Evolutionary conservation across 2,113 vertebrate genomes (phyloP), one percentile per base, ranked within the genome.

Genomic region (Neodontobutis hainanensis): DNA sequence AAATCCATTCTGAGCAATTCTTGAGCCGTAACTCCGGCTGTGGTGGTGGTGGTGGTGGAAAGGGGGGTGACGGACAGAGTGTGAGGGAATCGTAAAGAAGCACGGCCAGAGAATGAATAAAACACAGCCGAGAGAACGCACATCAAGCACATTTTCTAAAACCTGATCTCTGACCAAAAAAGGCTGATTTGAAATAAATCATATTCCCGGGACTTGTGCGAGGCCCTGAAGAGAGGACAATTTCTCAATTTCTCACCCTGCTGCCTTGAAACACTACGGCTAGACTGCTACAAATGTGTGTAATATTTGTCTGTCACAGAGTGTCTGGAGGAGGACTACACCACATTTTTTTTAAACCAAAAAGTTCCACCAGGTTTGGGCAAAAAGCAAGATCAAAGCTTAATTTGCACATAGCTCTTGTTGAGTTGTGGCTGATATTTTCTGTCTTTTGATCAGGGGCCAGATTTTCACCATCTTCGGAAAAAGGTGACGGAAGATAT

Each of bases 171-270:
- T 80, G 62, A 48, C 73, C 75, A 64, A 69, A 76, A n/a, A 52
- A 66, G 55, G 73, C 68, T 82, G 81, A 85, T 73, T 83, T 87
- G 75, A 82, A 81, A 83, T 77, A 81, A 87, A 83, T 81, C 82
- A 77, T 45, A 78, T 75, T 84, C 74, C 70, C 62, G 43, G 11
- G 78, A 83, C 75, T 78, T 55, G 47, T 57, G 66, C 61, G 27
- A 75, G 61, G 44, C 71, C 78, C 75, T 57, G 64, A 78, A 68
- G 68, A 78, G 67, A 78, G 67, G 1, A 68, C 68, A 76, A 84
- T 87, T n/a, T n/a, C n/a, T n/a, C n/a, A n/a, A n/a, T n/a, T 83
- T 81, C 73, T 82, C 85, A 86, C 44, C 61, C 73, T 68, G 40
- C 75, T 85, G 78, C 77, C 32, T 81, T 75, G 15, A 44, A 61